phyloP scores from a whole-genome alignment of 2,113 vertebrate genomes.

The Ctenomys sociabilis region DNA sequence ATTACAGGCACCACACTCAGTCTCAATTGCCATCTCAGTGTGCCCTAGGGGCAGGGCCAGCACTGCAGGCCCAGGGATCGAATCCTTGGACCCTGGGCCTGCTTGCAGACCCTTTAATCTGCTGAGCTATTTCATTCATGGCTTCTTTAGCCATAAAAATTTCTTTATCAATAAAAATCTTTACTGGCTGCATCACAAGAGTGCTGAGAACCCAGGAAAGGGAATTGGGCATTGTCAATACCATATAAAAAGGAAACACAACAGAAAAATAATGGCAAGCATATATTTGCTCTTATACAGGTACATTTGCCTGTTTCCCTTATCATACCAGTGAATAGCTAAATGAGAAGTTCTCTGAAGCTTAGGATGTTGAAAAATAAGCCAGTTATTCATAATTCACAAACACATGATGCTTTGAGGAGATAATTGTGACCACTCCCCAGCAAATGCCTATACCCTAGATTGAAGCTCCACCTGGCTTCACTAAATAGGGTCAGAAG shows the following conservation, averaged over 20 bases:
- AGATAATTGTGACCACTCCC: background rate
- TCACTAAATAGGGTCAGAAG: background rate
- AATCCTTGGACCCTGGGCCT: too few relatives aligned
- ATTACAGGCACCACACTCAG: too few relatives aligned
- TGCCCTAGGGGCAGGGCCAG: too few relatives aligned
- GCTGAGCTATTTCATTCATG: too few relatives aligned
- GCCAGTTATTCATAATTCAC: background rate
- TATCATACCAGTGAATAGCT: background rate
- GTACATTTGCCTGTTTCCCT: background rate
- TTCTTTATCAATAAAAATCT: background rate
- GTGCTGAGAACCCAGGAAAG: background rate
- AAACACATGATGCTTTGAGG: background rate
- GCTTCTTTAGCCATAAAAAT: background rate
- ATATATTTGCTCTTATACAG: background rate
- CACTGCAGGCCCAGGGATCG: too few relatives aligned
- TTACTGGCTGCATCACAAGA: background rate
- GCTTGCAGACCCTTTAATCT: too few relatives aligned
- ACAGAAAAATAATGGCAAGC: background rate
- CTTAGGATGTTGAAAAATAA: background rate
- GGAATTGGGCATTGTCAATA: background rate
- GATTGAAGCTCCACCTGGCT: background rate
- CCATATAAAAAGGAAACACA: background rate
- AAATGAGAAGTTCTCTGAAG: background rate
- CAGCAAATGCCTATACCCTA: background rate
- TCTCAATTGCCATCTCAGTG: too few relatives aligned